Evolutionary conservation across 2,797 vertebrate genomes (phyloP), one percentile per base, ranked within the genome.

Genomic region (Poecilia gillii): DNA sequence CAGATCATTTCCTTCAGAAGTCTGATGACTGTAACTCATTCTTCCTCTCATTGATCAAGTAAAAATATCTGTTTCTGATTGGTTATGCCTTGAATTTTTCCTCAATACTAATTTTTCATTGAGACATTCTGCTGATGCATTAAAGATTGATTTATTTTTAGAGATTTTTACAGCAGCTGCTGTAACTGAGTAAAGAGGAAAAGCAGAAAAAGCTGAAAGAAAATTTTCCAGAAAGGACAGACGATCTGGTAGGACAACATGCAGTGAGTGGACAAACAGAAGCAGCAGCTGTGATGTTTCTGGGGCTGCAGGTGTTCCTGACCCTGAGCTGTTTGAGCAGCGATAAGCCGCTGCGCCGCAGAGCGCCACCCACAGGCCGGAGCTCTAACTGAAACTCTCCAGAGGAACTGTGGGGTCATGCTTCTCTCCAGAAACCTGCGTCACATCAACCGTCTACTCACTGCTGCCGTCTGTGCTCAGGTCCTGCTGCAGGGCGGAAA

Each of bases 401-500:
- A 41, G 36, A 75, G 55, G 33, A 14, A 16, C 7, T 62, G 36
- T 41, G 64, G 62, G 9, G 41, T 80, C 73, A 75, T 55, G 78
- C 33, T 20, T 62, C 55, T 73, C 20, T 64, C 18, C 64, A 53
- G 39, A 55, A 8, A 72, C 25, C 71, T 31, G 71, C 45, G 9
- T 77, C 84, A 81, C 90, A 82, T 36, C 39, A 46, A 0, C 89
- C 7, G 87, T 88, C 86, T 95, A 92, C 93, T 95, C 96, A 95
- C 80, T 64, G 94, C 92, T 93, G 93, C 91, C 82, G 79, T 96
- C 90, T 90, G 95, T 95, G 96, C 91, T 94, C 91, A 84, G 75
- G 79, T 95, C 94, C 92, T 91, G 94, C 96, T 96, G 97, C 94
- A 99, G 94, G 85, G 97, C 94, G 71, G 96, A 95, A 95, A 99